Evolutionary conservation across 1,140 invertebrate genomes (phyloP).

Genomic region (Uloborus diversus): DNA sequence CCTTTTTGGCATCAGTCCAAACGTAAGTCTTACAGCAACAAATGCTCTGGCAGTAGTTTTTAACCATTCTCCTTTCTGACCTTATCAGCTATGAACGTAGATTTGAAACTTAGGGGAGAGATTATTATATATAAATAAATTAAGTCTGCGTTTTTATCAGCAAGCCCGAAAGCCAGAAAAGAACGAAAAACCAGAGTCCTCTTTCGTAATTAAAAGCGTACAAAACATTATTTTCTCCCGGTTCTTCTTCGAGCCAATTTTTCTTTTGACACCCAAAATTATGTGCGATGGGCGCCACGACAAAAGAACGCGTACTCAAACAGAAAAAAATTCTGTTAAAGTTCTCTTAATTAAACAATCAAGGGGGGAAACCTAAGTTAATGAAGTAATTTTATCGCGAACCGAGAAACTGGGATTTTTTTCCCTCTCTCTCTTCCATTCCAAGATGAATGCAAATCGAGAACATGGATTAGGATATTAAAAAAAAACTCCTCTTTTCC

Average conservation of each 20-base stretch:
- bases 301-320: not conserved
- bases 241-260: conserved; percentile 9
- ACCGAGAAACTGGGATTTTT: not conserved
- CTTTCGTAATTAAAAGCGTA: conserved; percentile 47
- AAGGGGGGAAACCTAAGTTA: conserved; percentile 47
- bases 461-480: not conserved
- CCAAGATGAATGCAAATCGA: conserved; percentile 1
- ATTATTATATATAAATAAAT: conserved; percentile 56
- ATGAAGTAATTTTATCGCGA: conserved; percentile 52
- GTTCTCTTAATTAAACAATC: conserved; percentile 54
- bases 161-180: not conserved
- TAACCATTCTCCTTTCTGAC: not conserved
- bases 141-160: conserved; percentile 51
- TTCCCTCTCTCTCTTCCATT: not conserved
- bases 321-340: conserved; percentile 33
- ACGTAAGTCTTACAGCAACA: not conserved
- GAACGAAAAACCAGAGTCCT: conserved; percentile 14
- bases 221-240: conserved; percentile 48
- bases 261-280: conserved; percentile 36
- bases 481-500: conserved; percentile 24
- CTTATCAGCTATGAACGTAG: conserved; percentile 13
- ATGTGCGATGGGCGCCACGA: not conserved
- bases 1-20: conserved; percentile 28
- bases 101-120: conserved; percentile 3
- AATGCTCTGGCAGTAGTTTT: not conserved